Evolutionary conservation across 2,888 invertebrate genomes (phyloP).

Genomic region (Ectemnius lituratus): DNA sequence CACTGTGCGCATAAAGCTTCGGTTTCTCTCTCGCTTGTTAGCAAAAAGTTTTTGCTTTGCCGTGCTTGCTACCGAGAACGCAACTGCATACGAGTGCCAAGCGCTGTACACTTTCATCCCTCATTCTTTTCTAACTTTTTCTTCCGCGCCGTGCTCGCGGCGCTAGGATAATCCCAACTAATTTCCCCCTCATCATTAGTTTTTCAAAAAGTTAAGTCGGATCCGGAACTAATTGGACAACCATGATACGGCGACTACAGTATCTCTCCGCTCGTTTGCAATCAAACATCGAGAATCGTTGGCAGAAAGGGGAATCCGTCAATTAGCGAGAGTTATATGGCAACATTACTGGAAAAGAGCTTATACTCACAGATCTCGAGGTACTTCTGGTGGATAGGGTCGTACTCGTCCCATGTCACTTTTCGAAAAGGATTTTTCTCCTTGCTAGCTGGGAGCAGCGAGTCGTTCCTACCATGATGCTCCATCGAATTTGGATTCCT

Average conservation of each 20-base stretch:
- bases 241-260: not conserved
- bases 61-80: slow-evolving; percentile 14
- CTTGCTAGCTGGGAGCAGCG: slow-evolving; percentile 86
- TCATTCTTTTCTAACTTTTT: slow-evolving; percentile 43
- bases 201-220: not conserved
- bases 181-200: slow-evolving; percentile 28
- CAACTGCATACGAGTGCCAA: slow-evolving; percentile 49
- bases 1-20: not conserved
- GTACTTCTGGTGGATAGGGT: slow-evolving; percentile 95
- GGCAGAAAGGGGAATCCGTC: not conserved
- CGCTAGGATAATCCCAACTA: slow-evolving; percentile 36
- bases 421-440: slow-evolving; percentile 91
- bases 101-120: slow-evolving; percentile 27
- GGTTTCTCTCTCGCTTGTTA: slow-evolving; percentile 15
- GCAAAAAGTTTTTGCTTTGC: slow-evolving; percentile 46
- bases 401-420: slow-evolving; percentile 94
- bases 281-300: not conserved
- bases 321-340: slow-evolving; percentile 29
- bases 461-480: slow-evolving; percentile 86
- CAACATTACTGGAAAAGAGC: too few relatives aligned
- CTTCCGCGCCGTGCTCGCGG: slow-evolving; percentile 26
- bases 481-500: slow-evolving; percentile 89
- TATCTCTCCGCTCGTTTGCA: not conserved
- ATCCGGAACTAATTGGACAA: slow-evolving; percentile 20
- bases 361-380: slow-evolving; percentile 89